phyloP scores from a whole-genome alignment of 2,797 vertebrate species.

The Borostomias antarcticus region DNA sequence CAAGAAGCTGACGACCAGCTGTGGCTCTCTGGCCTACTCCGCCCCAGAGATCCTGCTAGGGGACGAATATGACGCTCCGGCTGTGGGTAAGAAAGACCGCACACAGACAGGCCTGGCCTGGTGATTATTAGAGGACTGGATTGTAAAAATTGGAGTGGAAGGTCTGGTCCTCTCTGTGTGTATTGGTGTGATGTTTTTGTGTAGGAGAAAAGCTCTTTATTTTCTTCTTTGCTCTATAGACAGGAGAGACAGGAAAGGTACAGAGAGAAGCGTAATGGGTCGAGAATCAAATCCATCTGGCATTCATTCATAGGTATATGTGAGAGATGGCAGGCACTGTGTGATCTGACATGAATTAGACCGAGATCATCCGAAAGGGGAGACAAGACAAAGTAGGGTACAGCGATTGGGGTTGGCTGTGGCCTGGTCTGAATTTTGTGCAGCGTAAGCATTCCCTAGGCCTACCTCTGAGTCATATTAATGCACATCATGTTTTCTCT shows the following conservation, averaged over 20 bases:
- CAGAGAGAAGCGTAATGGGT: too few species aligned
- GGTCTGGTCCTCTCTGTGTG: neutral
- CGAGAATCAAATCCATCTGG: neutral
- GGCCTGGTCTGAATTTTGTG: too few species aligned
- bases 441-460: too few species aligned
- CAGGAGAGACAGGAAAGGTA: neutral
- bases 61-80: conserved; percentile 97
- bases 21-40: conserved; percentile 95
- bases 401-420: neutral
- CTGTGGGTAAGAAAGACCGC: conserved; percentile 84
- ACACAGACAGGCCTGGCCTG: neutral
- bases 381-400: neutral
- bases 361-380: neutral
- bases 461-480: too few species aligned
- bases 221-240: neutral
- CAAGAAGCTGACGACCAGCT: conserved; percentile 97
- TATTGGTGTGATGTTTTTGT: neutral
- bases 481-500: neutral
- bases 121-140: neutral
- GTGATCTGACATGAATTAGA: neutral
- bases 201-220: too few species aligned
- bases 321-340: neutral
- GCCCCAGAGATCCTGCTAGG: conserved; percentile 97
- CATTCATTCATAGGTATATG: neutral
- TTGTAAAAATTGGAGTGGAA: too few species aligned